Percentiles rank a stretch among this genome's conserved stretches.
These are phyloP conservation scores for Drosophila phalerata DNA, from an alignment of 2,888 invertebrate genomes.

Conservation along the genomic window DNA sequence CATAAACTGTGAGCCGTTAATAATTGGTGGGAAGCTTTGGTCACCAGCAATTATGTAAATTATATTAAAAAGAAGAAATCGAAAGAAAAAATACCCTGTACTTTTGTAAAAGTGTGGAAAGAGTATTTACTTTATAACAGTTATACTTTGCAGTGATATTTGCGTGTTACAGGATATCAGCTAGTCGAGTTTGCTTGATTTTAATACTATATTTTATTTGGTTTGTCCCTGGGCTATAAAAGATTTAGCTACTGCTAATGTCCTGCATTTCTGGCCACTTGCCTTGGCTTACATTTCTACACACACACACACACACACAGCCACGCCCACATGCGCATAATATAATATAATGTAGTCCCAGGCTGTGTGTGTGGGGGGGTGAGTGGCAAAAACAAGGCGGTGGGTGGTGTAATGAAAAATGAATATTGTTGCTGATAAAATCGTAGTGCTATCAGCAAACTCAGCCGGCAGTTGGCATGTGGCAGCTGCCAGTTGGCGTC, in stretches of 20 bases:
- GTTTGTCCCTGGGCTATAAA: slow-evolving; percentile 52
- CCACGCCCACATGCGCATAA: slow-evolving; percentile 47
- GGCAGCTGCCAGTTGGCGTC: slow-evolving; percentile 61
- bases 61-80: background rate
- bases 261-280: slow-evolving; percentile 69
- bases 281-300: slow-evolving; percentile 65
- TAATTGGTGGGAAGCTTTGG: slow-evolving; percentile 26
- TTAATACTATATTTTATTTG: slow-evolving; percentile 33
- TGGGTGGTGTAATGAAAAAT: slow-evolving; percentile 64
- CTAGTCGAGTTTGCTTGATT: background rate
- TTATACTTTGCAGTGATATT: background rate
- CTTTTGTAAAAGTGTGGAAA: too few relatives aligned
- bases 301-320: slow-evolving; percentile 20
- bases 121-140: too few relatives aligned
- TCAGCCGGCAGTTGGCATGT: slow-evolving; percentile 58
- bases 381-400: slow-evolving; percentile 9
- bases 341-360: slow-evolving; percentile 58
- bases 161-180: slow-evolving; percentile 8
- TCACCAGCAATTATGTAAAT: slow-evolving; percentile 32
- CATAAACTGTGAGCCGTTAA: slow-evolving; percentile 41
- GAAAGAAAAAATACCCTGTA: slow-evolving; percentile 3
- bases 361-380: slow-evolving; percentile 9
- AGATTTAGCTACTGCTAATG: slow-evolving; percentile 64
- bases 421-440: slow-evolving; percentile 81
- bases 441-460: slow-evolving; percentile 73